Evolutionary conservation across 2,113 vertebrate species (phyloP).

Genomic region (Pituophis catenifer): DNA sequence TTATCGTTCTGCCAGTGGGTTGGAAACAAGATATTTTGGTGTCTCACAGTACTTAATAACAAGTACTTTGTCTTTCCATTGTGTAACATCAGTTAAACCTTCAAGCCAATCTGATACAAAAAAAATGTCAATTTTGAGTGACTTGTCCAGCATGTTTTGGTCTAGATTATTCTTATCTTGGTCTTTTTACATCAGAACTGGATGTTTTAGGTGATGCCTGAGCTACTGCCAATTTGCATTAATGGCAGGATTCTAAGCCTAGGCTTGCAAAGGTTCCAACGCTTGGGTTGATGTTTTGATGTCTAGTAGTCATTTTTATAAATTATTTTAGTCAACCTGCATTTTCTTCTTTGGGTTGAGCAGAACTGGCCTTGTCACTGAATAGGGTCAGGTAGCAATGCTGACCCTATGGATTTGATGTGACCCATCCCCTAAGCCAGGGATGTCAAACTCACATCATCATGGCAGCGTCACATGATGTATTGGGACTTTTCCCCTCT

Average conservation of each 20-base stretch:
- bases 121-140: not conserved
- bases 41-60: not conserved
- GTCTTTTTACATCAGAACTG: not conserved
- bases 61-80: not conserved
- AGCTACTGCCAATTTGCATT: not conserved
- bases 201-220: not conserved
- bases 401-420: not conserved
- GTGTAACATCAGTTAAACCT: not conserved
- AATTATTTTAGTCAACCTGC: not conserved
- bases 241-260: not conserved
- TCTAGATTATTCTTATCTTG: not conserved
- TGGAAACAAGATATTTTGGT: slow-evolving; percentile 1
- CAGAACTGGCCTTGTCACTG: not conserved
- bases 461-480: too few relatives aligned
- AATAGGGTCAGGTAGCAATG: not conserved
- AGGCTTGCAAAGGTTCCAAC: not conserved
- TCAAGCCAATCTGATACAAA: not conserved
- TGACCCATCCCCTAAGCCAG: not conserved
- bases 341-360: not conserved
- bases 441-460: too few relatives aligned
- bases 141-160: not conserved
- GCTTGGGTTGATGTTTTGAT: too few relatives aligned
- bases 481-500: too few relatives aligned
- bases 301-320: not conserved
- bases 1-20: not conserved